These are phyloP conservation scores for Paraplagusia blochii DNA, from an alignment of 2,113 vertebrate genomes.

Conservation along the genomic window DNA sequence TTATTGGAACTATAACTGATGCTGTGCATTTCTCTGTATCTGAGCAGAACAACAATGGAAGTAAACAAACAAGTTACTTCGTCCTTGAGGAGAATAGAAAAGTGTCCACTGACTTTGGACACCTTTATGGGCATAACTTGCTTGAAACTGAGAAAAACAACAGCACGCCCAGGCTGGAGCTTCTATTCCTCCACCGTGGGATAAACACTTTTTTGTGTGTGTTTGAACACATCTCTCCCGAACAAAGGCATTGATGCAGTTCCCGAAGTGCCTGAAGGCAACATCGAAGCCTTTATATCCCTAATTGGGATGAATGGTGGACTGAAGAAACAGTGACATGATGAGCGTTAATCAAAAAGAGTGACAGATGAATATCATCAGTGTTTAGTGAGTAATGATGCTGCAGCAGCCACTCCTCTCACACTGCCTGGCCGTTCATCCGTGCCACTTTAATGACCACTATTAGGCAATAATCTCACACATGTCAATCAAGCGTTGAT, in stretches of 20 bases:
- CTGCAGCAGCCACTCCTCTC: constrained; percentile 22
- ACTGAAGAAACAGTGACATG: neutral
- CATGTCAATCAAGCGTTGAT: constrained; percentile 22
- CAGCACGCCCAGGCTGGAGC: constrained; percentile 17
- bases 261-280: constrained; percentile 3
- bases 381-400: constrained; percentile 7
- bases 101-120: constrained; percentile 5
- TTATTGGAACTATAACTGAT: no score
- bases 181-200: neutral
- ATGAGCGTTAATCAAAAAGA: neutral
- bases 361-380: neutral
- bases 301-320: constrained; percentile 23
- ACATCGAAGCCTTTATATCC: neutral
- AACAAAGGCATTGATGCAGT: neutral
- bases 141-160: constrained; percentile 6
- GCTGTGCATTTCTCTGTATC: no score
- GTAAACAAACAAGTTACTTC: constrained; percentile 1
- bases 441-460: constrained; percentile 29
- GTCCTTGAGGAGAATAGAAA: constrained; percentile 13
- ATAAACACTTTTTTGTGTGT: constrained; percentile 4
- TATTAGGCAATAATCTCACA: constrained; percentile 9
- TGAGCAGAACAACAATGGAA: no score
- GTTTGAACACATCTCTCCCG: neutral
- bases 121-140: neutral
- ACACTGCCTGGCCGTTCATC: constrained; percentile 11